Evolutionary conservation across 2,797 vertebrate species (phyloP), one percentile per base, ranked within the genome.

Genomic region (Malurus leucopterus): DNA sequence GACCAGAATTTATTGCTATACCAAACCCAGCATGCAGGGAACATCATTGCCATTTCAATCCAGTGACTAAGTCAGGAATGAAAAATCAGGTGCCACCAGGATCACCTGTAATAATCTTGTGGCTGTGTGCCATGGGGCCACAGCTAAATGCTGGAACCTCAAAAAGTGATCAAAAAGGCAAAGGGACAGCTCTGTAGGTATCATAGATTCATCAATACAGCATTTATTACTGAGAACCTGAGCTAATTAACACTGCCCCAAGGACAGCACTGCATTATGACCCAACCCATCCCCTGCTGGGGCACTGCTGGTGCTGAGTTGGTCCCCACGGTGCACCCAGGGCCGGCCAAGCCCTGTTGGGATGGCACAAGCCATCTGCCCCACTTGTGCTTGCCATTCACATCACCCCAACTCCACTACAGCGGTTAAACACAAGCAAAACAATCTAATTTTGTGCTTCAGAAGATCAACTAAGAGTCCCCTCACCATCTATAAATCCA

Each of bases 401-500:
- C 30, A 65, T 34, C 51, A 46, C 30, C 36, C 70, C 62, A 96
- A 91, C 53, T 78, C 72, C 54, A 36, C 64, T 38, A 26, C 69
- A 61, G 50, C 2, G 1, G 22, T 78, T 71, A 88, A 84, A 83
- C 47, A 71, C 51, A 89, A 93, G 58, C 54, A 62, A 91, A 92
- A 70, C 51, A 53, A 72, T 18, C 54, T 92, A 50, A 88, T 88
- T 92, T 58, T 84, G 85, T 78, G 88, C 70, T 90, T 89, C 75
- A 70, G 65, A 86, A 73, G 79, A 91, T 81, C 75, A 89, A 11
- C 76, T 84, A 78, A 81, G 57, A 94, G 89, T 82, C 76, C 62
- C 71, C 81, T 88, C 90, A 64, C 75, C 9, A 0, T 36, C 57
- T 79, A 62, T 73, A 96, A 96, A 95, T 83, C 61, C 87, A 89